Percentiles rank a stretch among this genome's conserved stretches.
Evolutionary conservation across 2,113 vertebrate species (phyloP).

Genomic region (Melanostigma gelatinosum): DNA sequence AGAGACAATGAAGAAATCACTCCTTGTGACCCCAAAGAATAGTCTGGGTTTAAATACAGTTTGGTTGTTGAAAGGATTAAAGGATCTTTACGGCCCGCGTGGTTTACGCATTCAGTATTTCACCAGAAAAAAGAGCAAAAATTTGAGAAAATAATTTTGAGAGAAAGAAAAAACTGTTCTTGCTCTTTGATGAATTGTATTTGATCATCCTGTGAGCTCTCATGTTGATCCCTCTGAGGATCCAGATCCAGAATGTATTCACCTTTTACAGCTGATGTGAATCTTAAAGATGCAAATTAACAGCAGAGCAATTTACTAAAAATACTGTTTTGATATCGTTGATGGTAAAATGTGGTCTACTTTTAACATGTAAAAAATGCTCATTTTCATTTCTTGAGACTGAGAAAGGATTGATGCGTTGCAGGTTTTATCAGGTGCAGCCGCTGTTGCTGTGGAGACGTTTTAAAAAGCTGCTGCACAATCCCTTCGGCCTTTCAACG

Average conservation of each 20-base stretch:
- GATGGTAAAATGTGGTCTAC: not conserved
- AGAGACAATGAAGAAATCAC: not conserved
- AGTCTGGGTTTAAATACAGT: not conserved
- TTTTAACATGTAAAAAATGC: not conserved
- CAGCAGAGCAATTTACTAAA: not conserved
- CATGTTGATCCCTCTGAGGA: not conserved
- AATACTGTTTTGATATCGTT: not conserved
- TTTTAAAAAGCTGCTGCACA: not conserved
- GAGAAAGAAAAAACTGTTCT: not conserved
- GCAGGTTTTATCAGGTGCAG: not conserved
- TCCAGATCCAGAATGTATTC: not conserved
- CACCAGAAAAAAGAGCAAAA: not conserved
- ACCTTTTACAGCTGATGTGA: not conserved
- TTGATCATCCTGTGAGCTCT: not conserved
- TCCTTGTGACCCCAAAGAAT: not conserved
- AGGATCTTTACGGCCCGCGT: not conserved
- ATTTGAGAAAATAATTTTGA: not conserved
- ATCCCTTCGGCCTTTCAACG: not conserved
- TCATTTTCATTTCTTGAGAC: not conserved
- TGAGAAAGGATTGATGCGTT: not conserved
- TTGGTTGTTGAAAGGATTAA: not conserved
- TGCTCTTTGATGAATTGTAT: not conserved
- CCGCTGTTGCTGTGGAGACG: not conserved
- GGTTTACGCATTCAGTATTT: not conserved
- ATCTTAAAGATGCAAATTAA: not conserved